Evolutionary conservation across 2,113 vertebrate genomes (phyloP).

Genomic region (Phaetusa simplex): DNA sequence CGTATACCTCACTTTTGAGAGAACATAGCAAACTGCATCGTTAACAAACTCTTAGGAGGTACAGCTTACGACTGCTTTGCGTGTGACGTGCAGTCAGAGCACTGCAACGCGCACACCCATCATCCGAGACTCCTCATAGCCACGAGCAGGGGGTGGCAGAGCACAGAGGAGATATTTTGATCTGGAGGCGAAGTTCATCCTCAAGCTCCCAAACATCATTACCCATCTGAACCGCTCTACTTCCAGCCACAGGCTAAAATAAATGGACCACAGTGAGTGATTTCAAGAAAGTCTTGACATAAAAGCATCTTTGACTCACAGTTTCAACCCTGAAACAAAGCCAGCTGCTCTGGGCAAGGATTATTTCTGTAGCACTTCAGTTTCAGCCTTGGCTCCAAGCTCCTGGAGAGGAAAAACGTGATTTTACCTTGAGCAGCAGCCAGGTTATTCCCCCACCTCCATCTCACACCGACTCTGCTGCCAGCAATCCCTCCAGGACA

Average conservation of each 20-base stretch:
- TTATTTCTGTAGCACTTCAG: constrained; percentile 26
- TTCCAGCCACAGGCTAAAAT: background rate
- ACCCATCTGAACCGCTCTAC: background rate
- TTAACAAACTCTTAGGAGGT: background rate
- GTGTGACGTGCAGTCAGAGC: background rate
- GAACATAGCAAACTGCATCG: background rate
- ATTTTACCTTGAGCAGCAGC: constrained; percentile 2
- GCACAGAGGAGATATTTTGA: background rate
- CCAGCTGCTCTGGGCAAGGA: constrained; percentile 3
- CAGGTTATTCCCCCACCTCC: background rate
- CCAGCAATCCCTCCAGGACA: background rate
- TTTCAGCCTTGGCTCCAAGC: constrained; percentile 2
- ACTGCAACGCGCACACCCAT: background rate
- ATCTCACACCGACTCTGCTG: background rate
- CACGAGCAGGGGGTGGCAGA: background rate
- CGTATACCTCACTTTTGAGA: background rate
- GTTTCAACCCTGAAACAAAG: constrained; percentile 1
- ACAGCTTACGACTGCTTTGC: background rate
- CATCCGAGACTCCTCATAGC: background rate
- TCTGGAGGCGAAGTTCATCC: background rate
- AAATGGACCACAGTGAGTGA: constrained; percentile 15
- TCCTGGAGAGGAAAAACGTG: background rate
- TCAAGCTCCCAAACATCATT: background rate
- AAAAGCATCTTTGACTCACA: constrained; percentile 33
- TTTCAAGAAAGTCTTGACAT: constrained; percentile 24